These are phyloP conservation scores for Eleginops maclovinus DNA, from an alignment of 2,113 vertebrate species.

Conservation along the genomic window DNA sequence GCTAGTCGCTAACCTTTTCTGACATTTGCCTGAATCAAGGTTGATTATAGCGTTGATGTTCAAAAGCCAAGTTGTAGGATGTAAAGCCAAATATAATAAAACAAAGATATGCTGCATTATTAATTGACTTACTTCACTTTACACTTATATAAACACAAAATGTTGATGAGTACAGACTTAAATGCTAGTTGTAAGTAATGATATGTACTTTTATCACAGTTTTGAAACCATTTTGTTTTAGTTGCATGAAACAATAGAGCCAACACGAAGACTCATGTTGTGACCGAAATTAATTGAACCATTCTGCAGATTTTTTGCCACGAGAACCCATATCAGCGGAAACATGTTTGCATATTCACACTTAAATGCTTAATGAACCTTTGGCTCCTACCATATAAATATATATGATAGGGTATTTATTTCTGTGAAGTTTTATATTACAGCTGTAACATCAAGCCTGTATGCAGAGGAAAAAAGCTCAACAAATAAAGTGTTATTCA, in stretches of 20 bases:
- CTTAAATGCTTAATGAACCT: background rate
- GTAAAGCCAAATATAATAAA: no score
- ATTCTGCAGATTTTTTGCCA: background rate
- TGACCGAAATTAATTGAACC: no score
- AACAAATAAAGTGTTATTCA: no score
- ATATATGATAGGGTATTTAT: background rate
- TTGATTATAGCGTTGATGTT: background rate
- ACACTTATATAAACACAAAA: background rate
- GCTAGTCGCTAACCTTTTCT: background rate
- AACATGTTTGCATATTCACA: background rate
- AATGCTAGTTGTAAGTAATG: background rate
- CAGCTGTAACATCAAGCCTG: background rate
- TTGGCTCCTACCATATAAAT: no score
- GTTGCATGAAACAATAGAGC: background rate
- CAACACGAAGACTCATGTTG: background rate
- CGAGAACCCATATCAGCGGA: background rate
- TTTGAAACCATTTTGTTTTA: background rate
- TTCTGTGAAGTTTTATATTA: no score
- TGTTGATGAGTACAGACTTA: background rate
- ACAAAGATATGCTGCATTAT: no score
- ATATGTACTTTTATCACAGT: background rate
- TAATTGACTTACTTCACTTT: background rate
- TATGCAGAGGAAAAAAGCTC: background rate
- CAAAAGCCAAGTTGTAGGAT: background rate
- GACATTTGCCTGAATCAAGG: background rate